Base-by-base conservation (phyloP, 92 coral and sea anemone genomes). In the Umimayanthus chanpuru region DNA sequence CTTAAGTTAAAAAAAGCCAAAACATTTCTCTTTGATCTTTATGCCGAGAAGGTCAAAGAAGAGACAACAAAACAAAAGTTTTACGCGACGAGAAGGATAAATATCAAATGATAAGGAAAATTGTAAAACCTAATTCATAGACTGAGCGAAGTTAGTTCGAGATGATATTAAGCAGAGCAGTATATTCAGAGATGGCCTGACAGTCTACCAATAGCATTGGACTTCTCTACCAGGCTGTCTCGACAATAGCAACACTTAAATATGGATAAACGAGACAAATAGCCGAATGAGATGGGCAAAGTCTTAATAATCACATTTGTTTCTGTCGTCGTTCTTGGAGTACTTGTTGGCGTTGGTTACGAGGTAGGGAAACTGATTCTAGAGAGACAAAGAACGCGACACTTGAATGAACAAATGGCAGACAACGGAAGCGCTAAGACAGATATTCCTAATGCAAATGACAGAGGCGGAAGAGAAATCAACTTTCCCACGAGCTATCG, bases 401-500 rank as follows among this genome's bases (percentile, higher is more conserved):
- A 68, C 36, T 16, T 4, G 6, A 71, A 49, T 49, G 25, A 68
- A 21, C 38, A 70, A 71, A 25, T 67, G 53, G 64, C 70, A n/a
- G 87, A 83, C 38, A 70, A 28, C 12, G 87, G 87, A 14, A 68
- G 47, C 29, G 66, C 87, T 68, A 83, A 83, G 43, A 49, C 77
- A 71, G 78, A 41, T 26, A 83, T 83, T 68, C 77, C 78, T n/a
- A 68, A 67, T 25, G 15, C 29, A 21, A 71, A 44, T 29, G 78
- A 49, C 4, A 83, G 74, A 83, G 44, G 16, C 44, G 32, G 44
- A 25, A 28, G 66, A 7, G 78, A 83, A 21, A 70, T 93, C 3
- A 73, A 81, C 20, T 97, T 97, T 85, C 97, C 99, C 10, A 26
- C 26, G 1, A 90, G 90, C 77, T 97, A 97, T 81, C 99, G 93